Evolutionary conservation across 2,797 vertebrate species (phyloP), one percentile per base, ranked within the genome.

Genomic region (Ispidina lecontei): DNA sequence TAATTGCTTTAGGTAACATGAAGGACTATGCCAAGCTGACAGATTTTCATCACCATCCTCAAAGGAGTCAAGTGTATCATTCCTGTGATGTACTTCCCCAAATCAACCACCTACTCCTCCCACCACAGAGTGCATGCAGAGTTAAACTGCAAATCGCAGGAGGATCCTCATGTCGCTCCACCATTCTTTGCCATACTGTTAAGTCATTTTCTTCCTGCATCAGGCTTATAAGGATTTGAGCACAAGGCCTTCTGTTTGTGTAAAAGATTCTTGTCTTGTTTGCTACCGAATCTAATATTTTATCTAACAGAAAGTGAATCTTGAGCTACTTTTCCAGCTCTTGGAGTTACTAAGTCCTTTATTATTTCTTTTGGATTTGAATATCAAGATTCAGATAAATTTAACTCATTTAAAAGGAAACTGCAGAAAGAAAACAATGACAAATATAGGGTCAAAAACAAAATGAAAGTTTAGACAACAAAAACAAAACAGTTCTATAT

Each of bases 81-180:
- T 95, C 91, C 90, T 93, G 72, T 84, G 86, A 93, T 90, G 75
- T 82, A 41, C 58, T 93, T 94, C 91, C 90, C 77, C 90, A 95
- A 33, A 91, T 92, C 77, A 87, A 58, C 94, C 91, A 89, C 94
- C 94, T 95, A 95, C 93, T 93, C 91, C 93, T 93, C 94, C 96
- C 88, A 93, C 94, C 74, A 58, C 77, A 91, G 71, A 75, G 80
- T 74, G 91, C 80, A 92, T 3, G 7, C 83, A 78, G 71, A 91
- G 76, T 82, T 73, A 95, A 72, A 79, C 79, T 92, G 84, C 10
- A 12, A 79, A 93, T 77, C 43, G 23, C 63, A 68, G 94, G 65
- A 93, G 85, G 89, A 73, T 85, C 92, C 75, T 80, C 82, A 39
- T 54, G 69, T 91, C 20, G 29, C 54, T 93, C 78, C 58, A 41